These are phyloP conservation scores for Sporophila hypoxantha DNA, from an alignment of 2,113 vertebrate genomes.

Conservation along the genomic window DNA sequence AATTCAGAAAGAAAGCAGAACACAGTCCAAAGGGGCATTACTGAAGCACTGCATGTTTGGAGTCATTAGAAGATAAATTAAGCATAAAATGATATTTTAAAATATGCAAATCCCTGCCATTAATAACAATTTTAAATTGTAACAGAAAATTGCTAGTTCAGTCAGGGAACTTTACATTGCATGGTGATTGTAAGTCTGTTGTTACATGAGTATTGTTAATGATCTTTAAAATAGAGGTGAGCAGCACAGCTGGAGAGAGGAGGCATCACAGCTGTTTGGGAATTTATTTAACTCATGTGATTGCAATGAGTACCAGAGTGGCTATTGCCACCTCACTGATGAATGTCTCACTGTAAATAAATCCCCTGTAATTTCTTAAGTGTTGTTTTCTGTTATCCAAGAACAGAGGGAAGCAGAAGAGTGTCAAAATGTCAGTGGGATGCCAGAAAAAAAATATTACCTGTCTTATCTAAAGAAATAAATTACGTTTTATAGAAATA, in stretches of 20 bases:
- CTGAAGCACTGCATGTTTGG: background rate
- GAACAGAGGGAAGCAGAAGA: background rate
- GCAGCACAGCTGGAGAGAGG: background rate
- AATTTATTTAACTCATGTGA: background rate
- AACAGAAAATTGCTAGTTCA: slow-evolving; percentile 1
- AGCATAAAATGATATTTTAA: background rate
- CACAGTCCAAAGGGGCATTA: background rate
- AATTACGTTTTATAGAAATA: background rate
- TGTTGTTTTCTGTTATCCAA: background rate
- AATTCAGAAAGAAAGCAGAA: background rate
- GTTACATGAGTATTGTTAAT: slow-evolving; percentile 1
- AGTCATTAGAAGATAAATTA: slow-evolving; percentile 24
- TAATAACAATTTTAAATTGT: background rate
- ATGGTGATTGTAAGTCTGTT: slow-evolving; percentile 8
- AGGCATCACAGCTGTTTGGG: background rate
- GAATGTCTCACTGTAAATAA: background rate
- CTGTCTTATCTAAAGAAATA: background rate
- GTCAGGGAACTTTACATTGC: background rate
- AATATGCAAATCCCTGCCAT: background rate
- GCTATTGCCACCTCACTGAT: background rate
- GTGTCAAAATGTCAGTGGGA: background rate
- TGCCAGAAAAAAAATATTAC: background rate
- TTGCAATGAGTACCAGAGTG: background rate
- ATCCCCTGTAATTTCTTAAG: background rate
- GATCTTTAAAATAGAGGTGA: background rate